phyloP scores from a whole-genome alignment of 2,797 vertebrate species.

The Tragopan temminckii region DNA sequence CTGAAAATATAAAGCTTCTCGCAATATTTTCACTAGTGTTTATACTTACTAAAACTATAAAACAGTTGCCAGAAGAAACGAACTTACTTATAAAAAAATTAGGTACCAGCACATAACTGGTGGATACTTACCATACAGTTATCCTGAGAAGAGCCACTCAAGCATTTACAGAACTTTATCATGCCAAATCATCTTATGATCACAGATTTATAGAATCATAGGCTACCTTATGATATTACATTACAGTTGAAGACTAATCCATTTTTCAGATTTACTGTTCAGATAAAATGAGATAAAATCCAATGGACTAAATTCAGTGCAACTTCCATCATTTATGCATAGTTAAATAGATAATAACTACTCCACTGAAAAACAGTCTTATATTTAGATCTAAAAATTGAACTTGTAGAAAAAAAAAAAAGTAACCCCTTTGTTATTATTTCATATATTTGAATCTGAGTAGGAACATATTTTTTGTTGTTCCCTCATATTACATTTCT shows the following conservation, averaged over 20 bases:
- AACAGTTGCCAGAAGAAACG: constrained; percentile 5
- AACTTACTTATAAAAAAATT: background rate
- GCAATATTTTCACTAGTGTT: background rate
- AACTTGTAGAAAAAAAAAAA: background rate
- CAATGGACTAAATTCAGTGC: background rate
- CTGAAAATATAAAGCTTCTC: constrained; percentile 33
- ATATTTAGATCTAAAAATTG: constrained; percentile 13
- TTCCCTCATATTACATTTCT: background rate
- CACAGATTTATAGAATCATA: background rate
- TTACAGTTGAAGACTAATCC: constrained; percentile 57
- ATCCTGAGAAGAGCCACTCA: background rate
- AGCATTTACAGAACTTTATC: constrained; percentile 35
- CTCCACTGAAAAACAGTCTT: background rate
- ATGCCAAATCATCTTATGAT: background rate
- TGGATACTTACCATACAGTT: constrained; percentile 9
- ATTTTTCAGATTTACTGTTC: constrained; percentile 38
- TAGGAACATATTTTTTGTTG: background rate
- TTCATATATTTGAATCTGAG: constrained; percentile 15
- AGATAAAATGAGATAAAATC: constrained; percentile 50
- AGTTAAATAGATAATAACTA: background rate
- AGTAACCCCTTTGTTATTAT: constrained; percentile 19
- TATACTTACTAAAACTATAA: constrained; percentile 25
- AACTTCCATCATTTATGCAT: background rate
- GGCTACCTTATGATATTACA: constrained; percentile 40
- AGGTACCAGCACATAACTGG: background rate